Conservation (phyloP, 2,888 invertebrate genomes). For the Thymelicus sylvestris region DNA sequence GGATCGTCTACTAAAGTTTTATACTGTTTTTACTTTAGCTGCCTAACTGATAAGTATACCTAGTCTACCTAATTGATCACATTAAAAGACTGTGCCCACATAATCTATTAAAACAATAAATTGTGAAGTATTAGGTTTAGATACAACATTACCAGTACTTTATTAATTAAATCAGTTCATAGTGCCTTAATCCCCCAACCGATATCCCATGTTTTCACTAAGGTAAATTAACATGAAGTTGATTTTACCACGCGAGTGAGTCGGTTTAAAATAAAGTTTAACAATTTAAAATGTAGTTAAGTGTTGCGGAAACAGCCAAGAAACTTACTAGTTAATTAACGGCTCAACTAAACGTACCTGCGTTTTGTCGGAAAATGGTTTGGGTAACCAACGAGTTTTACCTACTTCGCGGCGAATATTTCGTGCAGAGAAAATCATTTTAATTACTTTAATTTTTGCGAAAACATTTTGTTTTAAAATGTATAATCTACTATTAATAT, state of each 20-base stretch:
- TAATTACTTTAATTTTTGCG: constrained; percentile 4
- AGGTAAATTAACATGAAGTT: constrained; percentile 29
- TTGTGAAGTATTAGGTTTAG: too few species aligned
- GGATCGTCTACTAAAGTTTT: too few species aligned
- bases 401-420: constrained; percentile 9
- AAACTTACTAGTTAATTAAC: constrained; percentile 37
- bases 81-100: too few species aligned
- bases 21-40: too few species aligned
- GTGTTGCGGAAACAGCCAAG: constrained; percentile 38
- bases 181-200: constrained; percentile 8
- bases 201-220: constrained; percentile 18
- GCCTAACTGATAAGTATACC: too few species aligned
- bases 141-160: background rate
- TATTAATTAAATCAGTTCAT: background rate
- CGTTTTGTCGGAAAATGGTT: constrained; percentile 15
- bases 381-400: constrained; percentile 23
- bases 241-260: constrained; percentile 25
- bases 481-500: too few species aligned
- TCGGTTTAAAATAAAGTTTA: constrained; percentile 40
- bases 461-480: too few species aligned
- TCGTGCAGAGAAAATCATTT: constrained; percentile 17
- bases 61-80: too few species aligned
- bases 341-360: constrained; percentile 24
- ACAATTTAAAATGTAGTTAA: constrained; percentile 43
- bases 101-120: too few species aligned